Evolutionary conservation across 1,140 invertebrate species (phyloP), one percentile per base, ranked within the genome.

Genomic region (Gryon sp.): DNA sequence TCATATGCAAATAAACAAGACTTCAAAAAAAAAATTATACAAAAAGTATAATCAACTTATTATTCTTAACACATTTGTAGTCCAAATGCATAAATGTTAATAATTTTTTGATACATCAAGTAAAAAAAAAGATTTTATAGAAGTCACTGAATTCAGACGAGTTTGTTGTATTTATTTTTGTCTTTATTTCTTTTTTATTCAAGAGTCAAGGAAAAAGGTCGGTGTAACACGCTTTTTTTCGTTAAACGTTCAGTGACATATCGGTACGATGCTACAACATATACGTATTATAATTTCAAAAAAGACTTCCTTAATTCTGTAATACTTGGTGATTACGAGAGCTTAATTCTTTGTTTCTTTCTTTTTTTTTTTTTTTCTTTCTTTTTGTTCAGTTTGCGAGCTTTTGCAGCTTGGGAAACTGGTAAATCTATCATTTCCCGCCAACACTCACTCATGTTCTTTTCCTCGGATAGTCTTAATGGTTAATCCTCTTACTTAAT

Each of bases 171-270:
- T n/a, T n/a, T n/a, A n/a, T n/a, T n/a, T n/a, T n/a, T n/a, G n/a
- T n/a, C n/a, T n/a, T n/a, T n/a, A n/a, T n/a, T n/a, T 52, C 36
- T 75, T 28, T 28, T 36, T 69, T 68, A 57, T 48, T 76, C 55
- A 50, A 76, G 50, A 76, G 63, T 76, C 36, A 69, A 63, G 63
- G 63, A 76, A 63, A 72, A 75, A 60, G 53, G 46, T 73, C 28
- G 43, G 50, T 45, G 43, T 41, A 68, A 62, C 28, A 75, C 62
- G 63, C 45, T 75, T 43, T n/a, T n/a, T n/a, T 24, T 68, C 30
- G 34, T 69, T 60, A 65, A 62, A 68, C 30, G 40, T 69, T 63
- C 34, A 59, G 38, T 48, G 53, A 68, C 48, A 22, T 57, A 63
- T 76, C 43, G 50, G 15, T 69, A 70, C 50, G 52, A 57, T 41